These are phyloP conservation scores for Choloepus didactylus DNA, from an alignment of 2,797 vertebrate species.

Conservation along the genomic window DNA sequence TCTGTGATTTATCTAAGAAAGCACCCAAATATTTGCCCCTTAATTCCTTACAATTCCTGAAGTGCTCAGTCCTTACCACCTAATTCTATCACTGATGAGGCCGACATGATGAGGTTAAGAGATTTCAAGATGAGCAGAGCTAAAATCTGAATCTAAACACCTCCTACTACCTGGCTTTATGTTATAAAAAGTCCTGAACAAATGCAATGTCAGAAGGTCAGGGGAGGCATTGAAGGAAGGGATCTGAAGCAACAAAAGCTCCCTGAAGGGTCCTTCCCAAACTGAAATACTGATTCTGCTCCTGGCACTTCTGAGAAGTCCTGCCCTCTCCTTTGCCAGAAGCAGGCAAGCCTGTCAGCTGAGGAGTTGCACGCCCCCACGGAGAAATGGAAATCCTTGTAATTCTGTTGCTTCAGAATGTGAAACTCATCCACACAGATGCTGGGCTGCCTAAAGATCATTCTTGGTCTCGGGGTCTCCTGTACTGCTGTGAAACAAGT, in stretches of 20 bases:
- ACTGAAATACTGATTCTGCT: not conserved
- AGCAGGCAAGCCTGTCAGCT: not conserved
- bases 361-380: not conserved
- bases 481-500: not conserved
- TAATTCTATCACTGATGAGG: not conserved
- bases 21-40: not conserved
- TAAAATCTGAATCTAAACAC: conserved; percentile 61
- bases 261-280: not conserved
- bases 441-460: not conserved
- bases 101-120: not conserved
- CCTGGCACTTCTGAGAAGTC: not conserved
- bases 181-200: not conserved
- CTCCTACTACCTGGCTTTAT: not conserved
- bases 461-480: not conserved
- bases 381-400: not conserved
- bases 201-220: not conserved
- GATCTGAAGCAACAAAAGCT: not conserved
- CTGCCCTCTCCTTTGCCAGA: not conserved
- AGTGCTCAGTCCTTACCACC: not conserved
- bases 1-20: conserved; percentile 4
- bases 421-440: not conserved
- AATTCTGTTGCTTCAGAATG: not conserved
- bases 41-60: conserved; percentile 45
- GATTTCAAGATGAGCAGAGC: not conserved
- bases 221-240: not conserved